Evolutionary conservation across 1,140 invertebrate genomes (phyloP).

Genomic region (Atopsyche davidsoni): DNA sequence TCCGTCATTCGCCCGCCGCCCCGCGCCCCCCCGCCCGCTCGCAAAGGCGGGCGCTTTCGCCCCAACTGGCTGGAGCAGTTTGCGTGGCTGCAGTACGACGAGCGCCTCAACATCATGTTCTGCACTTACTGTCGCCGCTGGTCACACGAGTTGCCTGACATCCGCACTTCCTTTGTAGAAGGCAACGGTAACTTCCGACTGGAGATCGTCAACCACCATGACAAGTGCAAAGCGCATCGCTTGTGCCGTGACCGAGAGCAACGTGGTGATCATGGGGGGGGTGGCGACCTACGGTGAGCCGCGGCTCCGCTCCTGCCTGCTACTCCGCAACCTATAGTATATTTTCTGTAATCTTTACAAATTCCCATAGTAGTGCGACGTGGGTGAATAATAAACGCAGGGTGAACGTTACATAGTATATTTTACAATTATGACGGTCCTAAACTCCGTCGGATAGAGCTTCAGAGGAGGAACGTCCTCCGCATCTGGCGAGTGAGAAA

Average conservation of each 20-base stretch:
- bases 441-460: slow-evolving; percentile 7
- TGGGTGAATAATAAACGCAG: background rate
- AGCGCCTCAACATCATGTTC: slow-evolving; percentile 60
- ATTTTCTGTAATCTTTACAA: slow-evolving; percentile 9
- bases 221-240: slow-evolving; percentile 68
- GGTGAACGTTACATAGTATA: slow-evolving; percentile 11
- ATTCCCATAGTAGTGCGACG: slow-evolving; percentile 12
- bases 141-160: slow-evolving; percentile 61
- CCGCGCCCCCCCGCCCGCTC: slow-evolving; percentile 28
- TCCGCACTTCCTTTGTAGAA: slow-evolving; percentile 65
- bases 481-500: slow-evolving; percentile 3
- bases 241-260: slow-evolving; percentile 51
- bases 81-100: slow-evolving; percentile 64
- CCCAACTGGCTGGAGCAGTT: slow-evolving; percentile 59
- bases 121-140: slow-evolving; percentile 67
- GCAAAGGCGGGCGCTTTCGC: slow-evolving; percentile 58
- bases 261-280: slow-evolving; percentile 13
- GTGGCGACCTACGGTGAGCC: slow-evolving; percentile 2
- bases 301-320: too few species aligned
- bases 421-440: background rate
- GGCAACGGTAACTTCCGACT: slow-evolving; percentile 69
- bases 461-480: background rate
- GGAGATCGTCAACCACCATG: slow-evolving; percentile 70
- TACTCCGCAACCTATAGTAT: background rate
- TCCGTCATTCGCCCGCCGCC: slow-evolving; percentile 31